Evolutionary conservation across 2,797 vertebrate species (phyloP).

Genomic region (Arremon brunneinucha): DNA sequence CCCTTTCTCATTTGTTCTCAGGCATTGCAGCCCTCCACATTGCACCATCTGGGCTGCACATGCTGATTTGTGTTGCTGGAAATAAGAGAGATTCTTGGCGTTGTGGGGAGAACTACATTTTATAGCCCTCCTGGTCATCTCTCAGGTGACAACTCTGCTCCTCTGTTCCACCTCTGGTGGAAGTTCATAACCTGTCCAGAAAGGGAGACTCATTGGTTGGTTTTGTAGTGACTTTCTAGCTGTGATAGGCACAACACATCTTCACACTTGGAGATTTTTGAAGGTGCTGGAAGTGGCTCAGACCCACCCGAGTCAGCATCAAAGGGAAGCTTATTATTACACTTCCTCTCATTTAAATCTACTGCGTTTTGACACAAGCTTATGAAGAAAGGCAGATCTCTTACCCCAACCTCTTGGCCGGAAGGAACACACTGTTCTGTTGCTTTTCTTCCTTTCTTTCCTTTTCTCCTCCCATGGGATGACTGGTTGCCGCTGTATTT

Average conservation of each 20-base stretch:
- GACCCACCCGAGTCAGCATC: background rate
- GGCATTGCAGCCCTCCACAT: background rate
- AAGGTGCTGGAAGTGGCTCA: background rate
- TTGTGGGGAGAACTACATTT: background rate
- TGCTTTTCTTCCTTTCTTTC: background rate
- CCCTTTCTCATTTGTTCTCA: background rate
- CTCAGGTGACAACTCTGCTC: background rate
- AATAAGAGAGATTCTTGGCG: background rate
- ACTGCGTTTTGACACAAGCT: background rate
- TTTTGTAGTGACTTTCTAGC: background rate
- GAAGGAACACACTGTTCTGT: background rate
- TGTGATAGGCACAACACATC: rapidly evolving
- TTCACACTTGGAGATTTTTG: background rate
- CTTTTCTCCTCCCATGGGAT: background rate
- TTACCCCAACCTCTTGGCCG: background rate
- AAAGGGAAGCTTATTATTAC: background rate
- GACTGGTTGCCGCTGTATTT: background rate
- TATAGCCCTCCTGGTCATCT: background rate
- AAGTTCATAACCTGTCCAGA: background rate
- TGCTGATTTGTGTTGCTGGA: rapidly evolving
- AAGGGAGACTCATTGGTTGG: background rate
- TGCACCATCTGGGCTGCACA: background rate
- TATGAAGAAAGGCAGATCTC: background rate
- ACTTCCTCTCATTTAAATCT: background rate
- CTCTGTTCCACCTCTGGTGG: background rate